phyloP scores from a whole-genome alignment of 2,797 vertebrate genomes.

The Picus viridis region DNA sequence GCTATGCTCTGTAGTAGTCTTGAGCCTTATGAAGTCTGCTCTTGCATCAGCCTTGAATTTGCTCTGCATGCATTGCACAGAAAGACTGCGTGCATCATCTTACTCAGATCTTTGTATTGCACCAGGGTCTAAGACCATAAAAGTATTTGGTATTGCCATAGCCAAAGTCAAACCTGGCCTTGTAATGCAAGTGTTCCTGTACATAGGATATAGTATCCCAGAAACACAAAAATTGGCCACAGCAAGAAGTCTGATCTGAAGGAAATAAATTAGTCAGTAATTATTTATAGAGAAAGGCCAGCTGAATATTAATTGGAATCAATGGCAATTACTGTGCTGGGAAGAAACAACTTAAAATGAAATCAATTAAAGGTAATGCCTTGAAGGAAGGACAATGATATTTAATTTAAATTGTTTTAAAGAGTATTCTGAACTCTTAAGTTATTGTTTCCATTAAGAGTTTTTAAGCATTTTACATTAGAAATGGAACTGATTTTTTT shows the following conservation, averaged over 20 bases:
- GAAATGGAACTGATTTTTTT: conserved; percentile 36
- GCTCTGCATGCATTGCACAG: not conserved
- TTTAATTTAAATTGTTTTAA: conserved; percentile 74
- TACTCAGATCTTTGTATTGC: not conserved
- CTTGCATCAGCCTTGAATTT: not conserved
- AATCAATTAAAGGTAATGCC: conserved; percentile 71
- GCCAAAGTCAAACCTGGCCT: not conserved
- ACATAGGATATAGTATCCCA: not conserved
- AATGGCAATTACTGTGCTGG: conserved; percentile 68
- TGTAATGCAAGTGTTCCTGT: not conserved
- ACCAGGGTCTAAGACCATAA: fast-evolving
- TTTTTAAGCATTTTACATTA: conserved; percentile 41
- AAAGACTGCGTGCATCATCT: not conserved
- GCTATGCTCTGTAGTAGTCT: not conserved
- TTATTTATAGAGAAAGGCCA: conserved; percentile 66
- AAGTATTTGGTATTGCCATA: not conserved
- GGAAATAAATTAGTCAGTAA: conserved; percentile 46
- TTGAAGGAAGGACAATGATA: conserved; percentile 70
- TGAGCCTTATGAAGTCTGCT: not conserved
- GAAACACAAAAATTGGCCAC: not conserved
- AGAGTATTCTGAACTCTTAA: conserved; percentile 43
- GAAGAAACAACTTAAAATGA: conserved; percentile 73
- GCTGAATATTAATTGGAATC: conserved; percentile 72
- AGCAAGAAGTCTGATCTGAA: not conserved
- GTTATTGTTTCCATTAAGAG: conserved; percentile 25